phyloP scores from a whole-genome alignment of 2,797 vertebrate species.

The Artibeus lituratus region DNA sequence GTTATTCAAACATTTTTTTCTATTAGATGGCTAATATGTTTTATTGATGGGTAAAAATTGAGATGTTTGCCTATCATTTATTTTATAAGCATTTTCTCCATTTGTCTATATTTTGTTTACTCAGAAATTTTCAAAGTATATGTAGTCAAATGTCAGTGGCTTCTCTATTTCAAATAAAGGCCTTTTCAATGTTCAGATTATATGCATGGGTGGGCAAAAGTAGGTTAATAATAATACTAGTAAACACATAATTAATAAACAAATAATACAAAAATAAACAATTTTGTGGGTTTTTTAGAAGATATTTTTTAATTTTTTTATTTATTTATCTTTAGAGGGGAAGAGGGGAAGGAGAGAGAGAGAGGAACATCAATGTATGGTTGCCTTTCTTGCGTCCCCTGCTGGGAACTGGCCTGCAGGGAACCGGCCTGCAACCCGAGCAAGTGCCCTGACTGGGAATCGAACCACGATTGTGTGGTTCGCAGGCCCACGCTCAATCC shows the following conservation, averaged over 20 bases:
- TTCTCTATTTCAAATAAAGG: background rate
- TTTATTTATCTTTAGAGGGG: too few species aligned
- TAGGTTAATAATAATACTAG: background rate
- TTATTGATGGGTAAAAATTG: background rate
- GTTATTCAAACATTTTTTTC: background rate
- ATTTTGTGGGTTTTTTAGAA: too few species aligned
- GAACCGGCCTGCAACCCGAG: too few species aligned
- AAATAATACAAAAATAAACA: background rate
- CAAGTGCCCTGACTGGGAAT: too few species aligned
- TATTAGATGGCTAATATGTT: background rate
- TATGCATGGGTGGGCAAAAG: background rate
- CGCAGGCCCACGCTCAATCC: too few species aligned
- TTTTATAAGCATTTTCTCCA: background rate
- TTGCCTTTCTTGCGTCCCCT: too few species aligned
- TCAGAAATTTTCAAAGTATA: background rate
- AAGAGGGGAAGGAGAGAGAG: too few species aligned
- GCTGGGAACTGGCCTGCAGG: too few species aligned
- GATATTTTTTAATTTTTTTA: too few species aligned
- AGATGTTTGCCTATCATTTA: background rate
- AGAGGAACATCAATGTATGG: too few species aligned
- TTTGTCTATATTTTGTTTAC: background rate
- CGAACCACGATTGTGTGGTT: too few species aligned
- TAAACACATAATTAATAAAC: background rate
- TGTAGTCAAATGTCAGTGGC: background rate
- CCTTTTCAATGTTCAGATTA: background rate